Percentiles rank a stretch among this genome's conserved stretches.
Evolutionary conservation across 1,140 invertebrate species (phyloP).

Genomic region (Drosophila virilis): DNA sequence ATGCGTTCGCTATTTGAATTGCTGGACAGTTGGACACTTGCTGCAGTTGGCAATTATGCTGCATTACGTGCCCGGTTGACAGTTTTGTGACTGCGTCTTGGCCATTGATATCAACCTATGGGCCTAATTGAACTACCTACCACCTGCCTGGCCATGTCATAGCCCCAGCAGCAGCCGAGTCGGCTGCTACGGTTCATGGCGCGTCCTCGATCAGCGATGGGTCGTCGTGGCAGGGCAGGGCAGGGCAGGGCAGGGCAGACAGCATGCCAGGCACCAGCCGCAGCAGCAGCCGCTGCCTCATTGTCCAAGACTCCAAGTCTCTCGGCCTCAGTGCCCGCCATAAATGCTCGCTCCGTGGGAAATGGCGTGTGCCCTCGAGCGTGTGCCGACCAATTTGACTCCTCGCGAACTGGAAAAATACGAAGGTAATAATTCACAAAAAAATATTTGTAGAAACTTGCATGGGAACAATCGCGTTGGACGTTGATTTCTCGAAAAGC

Average conservation of each 20-base stretch:
- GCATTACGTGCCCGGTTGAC: conserved; percentile 71
- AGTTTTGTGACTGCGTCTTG: conserved; percentile 55
- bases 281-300: conserved; percentile 14
- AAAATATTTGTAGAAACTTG: conserved; percentile 83
- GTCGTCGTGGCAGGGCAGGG: conserved; percentile 31
- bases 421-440: conserved; percentile 83
- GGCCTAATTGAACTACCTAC: conserved; percentile 73
- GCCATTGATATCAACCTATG: conserved; percentile 54
- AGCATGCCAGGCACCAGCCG: conserved; percentile 1
- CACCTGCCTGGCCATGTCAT: conserved; percentile 53
- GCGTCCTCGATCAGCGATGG: conserved; percentile 51
- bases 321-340: conserved; percentile 43
- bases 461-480: conserved; percentile 81
- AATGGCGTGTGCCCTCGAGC: conserved; percentile 85
- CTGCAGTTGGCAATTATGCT: conserved; percentile 73
- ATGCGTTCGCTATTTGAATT: conserved; percentile 74
- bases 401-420: conserved; percentile 83
- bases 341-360: conserved; percentile 84
- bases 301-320: background rate
- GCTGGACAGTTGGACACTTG: conserved; percentile 70
- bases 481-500: conserved; percentile 82
- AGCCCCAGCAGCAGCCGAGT: conserved; percentile 4
- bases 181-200: conserved; percentile 16
- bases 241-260: conserved; percentile 17
- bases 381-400: conserved; percentile 85